A percentile compares a stretch with the other conserved stretches of the same genome.
Conservation (phyloP, 2,797 vertebrate species). For the Hirundo rustica region DNA sequence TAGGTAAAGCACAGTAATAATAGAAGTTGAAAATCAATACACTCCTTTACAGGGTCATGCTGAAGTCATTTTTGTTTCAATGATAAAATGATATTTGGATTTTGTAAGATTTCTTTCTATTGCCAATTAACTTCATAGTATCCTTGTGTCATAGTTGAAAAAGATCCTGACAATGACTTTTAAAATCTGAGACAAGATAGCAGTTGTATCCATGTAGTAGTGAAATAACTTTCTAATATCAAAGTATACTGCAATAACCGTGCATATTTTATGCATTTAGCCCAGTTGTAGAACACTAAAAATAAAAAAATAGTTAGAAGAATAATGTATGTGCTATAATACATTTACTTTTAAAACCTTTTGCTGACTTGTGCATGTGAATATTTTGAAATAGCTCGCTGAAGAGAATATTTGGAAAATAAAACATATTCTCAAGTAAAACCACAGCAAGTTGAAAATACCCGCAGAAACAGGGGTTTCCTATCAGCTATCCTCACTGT, state of each 20-base stretch:
- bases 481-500: background rate
- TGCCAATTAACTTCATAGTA: conserved; percentile 57
- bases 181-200: background rate
- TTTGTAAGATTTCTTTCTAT: conserved; percentile 52
- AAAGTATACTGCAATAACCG: background rate
- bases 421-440: background rate
- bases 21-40: conserved; percentile 75
- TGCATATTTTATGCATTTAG: background rate
- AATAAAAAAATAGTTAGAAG: background rate
- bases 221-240: background rate
- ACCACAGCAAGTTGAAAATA: background rate
- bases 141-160: conserved; percentile 19
- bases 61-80: conserved; percentile 70
- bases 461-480: background rate
- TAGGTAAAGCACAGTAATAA: conserved; percentile 73
- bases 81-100: conserved; percentile 71
- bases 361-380: background rate
- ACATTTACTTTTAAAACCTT: background rate
- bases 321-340: background rate
- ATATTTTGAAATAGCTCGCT: background rate
- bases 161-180: background rate
- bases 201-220: background rate
- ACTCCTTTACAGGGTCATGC: conserved; percentile 62
- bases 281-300: background rate
- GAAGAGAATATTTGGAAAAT: background rate